Percentiles rank a stretch among this genome's conserved stretches.
phyloP scores from a whole-genome alignment of 2,888 invertebrate species.

The Limnephilus marmoratus region DNA sequence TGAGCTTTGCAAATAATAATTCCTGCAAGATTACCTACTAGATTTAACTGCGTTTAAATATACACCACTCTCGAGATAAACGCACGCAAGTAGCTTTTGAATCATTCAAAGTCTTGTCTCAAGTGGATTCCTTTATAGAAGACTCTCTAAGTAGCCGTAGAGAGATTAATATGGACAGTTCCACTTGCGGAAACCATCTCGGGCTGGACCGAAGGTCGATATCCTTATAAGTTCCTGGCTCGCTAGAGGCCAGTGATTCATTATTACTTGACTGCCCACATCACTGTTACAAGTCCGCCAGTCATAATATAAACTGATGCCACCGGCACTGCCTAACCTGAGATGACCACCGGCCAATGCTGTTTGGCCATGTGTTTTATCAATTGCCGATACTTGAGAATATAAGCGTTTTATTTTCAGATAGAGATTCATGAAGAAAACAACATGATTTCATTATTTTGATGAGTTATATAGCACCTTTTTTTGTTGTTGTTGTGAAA shows the following conservation, averaged over 20 bases:
- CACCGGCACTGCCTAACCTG: not conserved
- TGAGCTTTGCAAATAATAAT: not conserved
- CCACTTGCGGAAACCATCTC: slow-evolving; percentile 37
- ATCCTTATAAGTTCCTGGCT: slow-evolving; percentile 42
- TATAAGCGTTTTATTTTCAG: not conserved
- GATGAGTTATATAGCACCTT: not conserved
- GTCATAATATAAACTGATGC: not conserved
- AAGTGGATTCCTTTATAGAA: not conserved
- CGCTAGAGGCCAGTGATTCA: slow-evolving; percentile 18
- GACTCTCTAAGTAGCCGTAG: not conserved
- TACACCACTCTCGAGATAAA: not conserved
- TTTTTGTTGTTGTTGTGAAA: too few species aligned
- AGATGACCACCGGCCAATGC: slow-evolving; percentile 15
- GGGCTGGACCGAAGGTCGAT: slow-evolving; percentile 29
- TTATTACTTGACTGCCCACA: not conserved
- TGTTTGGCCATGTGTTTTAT: slow-evolving; percentile 37
- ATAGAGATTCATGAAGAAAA: not conserved
- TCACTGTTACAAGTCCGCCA: not conserved
- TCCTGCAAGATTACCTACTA: not conserved
- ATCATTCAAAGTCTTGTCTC: not conserved
- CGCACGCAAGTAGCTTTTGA: not conserved
- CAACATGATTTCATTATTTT: not conserved
- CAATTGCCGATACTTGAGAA: slow-evolving; percentile 7
- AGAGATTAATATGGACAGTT: slow-evolving; percentile 24
- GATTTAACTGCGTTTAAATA: not conserved